Percentiles rank a stretch among this genome's conserved stretches.
phyloP scores from a whole-genome alignment of 2,113 vertebrate genomes.

The Colaptes auratus region DNA sequence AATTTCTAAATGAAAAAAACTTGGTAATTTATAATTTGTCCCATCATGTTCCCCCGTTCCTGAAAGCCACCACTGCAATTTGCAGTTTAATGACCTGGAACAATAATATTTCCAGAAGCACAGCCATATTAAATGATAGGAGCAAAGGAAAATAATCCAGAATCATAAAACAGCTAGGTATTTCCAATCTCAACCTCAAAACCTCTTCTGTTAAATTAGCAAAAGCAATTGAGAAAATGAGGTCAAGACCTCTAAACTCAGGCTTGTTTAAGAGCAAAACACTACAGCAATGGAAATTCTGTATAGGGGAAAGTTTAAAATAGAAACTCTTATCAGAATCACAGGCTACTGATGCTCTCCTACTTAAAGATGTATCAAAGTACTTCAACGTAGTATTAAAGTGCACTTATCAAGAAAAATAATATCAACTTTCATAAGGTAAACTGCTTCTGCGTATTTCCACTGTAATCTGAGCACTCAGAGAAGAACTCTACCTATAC shows the following conservation, averaged over 20 bases:
- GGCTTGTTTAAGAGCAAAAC: conserved; percentile 33
- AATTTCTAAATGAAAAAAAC: conserved; percentile 25
- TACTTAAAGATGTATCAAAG: not conserved
- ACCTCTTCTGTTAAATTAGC: not conserved
- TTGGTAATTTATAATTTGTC: not conserved
- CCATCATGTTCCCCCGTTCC: not conserved
- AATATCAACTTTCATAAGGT: not conserved
- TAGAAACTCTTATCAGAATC: conserved; percentile 13
- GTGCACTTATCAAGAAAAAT: not conserved
- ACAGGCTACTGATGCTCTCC: not conserved
- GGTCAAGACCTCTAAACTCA: conserved; percentile 10
- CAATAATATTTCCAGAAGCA: not conserved
- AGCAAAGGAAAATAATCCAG: conserved; percentile 12
- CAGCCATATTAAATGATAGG: not conserved
- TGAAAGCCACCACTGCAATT: not conserved
- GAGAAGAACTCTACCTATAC: not conserved
- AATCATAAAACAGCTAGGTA: not conserved
- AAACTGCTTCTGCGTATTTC: not conserved
- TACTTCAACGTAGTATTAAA: not conserved
- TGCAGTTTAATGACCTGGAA: not conserved
- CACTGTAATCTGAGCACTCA: not conserved
- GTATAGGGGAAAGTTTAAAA: conserved; percentile 1
- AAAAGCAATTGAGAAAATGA: conserved; percentile 46
- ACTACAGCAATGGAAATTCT: not conserved
- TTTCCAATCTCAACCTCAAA: not conserved